Evolutionary conservation across 2,888 invertebrate species (phyloP), one percentile per base, ranked within the genome.

Genomic region (Xestoiulus laeticollis): DNA sequence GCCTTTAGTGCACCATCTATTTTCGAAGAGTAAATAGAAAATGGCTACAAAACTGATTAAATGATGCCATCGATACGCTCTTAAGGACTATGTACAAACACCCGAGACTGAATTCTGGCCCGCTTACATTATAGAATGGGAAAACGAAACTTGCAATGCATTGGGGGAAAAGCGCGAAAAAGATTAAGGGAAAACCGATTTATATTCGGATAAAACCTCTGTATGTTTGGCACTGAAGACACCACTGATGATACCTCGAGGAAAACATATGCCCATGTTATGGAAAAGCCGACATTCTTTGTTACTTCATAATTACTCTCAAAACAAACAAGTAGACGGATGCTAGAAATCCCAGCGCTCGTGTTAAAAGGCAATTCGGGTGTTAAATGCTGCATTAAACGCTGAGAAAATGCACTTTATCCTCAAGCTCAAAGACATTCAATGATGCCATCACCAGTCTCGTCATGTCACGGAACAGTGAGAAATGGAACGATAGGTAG

Each of bases 21-120:
- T 68, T 68, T 68, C 68, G 68, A 68, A 68, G 68, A 68, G 68
- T 68, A 68, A 68, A 68, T 68, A 68, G 68, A 68, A 68, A 68
- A 68, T 68, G 68, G 68, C 68, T 68, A 68, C 68, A 68, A 68
- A 68, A 68, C 68, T 68, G 68, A 68, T 68, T 68, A 68, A 68
- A 68, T 68, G 68, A 68, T 68, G 68, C 68, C 68, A 68, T 68
- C 68, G 68, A 68, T 68, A 68, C 26, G 68, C 68, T 68, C 68
- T 68, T 68, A 68, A 68, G 26, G n/a, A 68, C 68, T 26, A 14
- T 26, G 68, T 26, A 68, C 68, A 68, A 68, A 68, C 68, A 68
- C 68, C 26, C 68, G 26, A 68, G 26, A 26, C 26, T 68, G 26
- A 26, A 68, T 68, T 68, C 68, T 10, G 26, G 68, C 26, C 26